A percentile compares a stretch with the other conserved stretches of the same genome.
Evolutionary conservation across 2,888 invertebrate genomes (phyloP).

Genomic region (Augiades crinisus): DNA sequence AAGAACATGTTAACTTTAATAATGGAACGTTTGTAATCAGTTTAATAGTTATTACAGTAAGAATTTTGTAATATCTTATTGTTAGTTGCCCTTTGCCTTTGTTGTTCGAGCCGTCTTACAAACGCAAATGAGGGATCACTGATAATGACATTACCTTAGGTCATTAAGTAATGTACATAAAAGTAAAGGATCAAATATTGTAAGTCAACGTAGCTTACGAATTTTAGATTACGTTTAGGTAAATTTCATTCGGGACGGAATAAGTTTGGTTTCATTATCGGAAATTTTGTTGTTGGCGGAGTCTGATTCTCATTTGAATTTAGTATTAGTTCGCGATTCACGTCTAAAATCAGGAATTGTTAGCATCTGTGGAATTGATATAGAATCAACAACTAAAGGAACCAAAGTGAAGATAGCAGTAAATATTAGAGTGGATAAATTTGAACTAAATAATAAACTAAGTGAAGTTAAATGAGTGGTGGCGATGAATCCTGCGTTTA

Average conservation of each 20-base stretch:
- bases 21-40: no score
- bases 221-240: conserved; percentile 35
- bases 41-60: neutral
- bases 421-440: conserved; percentile 26
- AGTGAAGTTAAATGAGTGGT: conserved; percentile 15
- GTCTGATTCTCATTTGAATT: conserved; percentile 30
- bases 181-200: conserved; percentile 60
- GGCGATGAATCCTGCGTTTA: conserved; percentile 11
- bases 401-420: conserved; percentile 60
- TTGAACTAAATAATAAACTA: conserved; percentile 23
- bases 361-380: conserved; percentile 68
- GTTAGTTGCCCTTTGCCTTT: conserved; percentile 16
- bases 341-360: conserved; percentile 59
- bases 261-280: conserved; percentile 28
- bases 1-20: no score
- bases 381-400: conserved; percentile 59
- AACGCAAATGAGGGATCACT: conserved; percentile 70
- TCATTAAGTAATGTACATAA: conserved; percentile 64
- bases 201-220: conserved; percentile 50
- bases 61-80: neutral
- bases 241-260: conserved; percentile 24
- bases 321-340: conserved; percentile 33
- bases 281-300: conserved; percentile 31
- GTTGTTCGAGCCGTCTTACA: conserved; percentile 34
- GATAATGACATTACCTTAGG: conserved; percentile 49